Percentiles rank a stretch among this genome's conserved stretches.
phyloP scores from a whole-genome alignment of 1,140 invertebrate genomes.

The Coelopa frigida region DNA sequence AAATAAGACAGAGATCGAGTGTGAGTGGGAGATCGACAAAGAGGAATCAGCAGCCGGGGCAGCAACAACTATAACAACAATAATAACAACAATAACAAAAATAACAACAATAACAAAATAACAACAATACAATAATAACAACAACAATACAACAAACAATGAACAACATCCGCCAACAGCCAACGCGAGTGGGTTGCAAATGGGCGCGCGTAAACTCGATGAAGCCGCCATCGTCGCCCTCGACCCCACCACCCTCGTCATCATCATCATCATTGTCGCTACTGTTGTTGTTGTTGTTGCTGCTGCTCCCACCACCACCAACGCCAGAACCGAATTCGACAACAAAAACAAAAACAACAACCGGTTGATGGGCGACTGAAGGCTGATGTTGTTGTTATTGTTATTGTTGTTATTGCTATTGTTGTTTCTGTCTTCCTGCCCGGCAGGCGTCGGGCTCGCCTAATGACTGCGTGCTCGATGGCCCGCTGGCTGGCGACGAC shows the following conservation, averaged over 20 bases:
- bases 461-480: no score
- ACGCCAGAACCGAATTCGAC: no score
- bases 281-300: conserved; percentile 4
- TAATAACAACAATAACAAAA: background rate
- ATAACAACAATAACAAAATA: conserved; percentile 6
- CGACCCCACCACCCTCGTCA: background rate
- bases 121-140: conserved; percentile 1
- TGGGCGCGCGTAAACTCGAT: conserved; percentile 41
- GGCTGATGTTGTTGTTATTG: no score
- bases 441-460: no score
- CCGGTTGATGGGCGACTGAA: background rate
- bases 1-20: no score
- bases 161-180: conserved; percentile 1
- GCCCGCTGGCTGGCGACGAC: no score
- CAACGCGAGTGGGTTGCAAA: conserved; percentile 40
- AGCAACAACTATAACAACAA: conserved; percentile 3
- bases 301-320: background rate
- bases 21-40: conserved; percentile 6
- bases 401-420: no score
- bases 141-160: background rate
- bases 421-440: no score
- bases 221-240: conserved; percentile 11
- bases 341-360: conserved; percentile 1
- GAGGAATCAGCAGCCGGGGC: conserved; percentile 5
- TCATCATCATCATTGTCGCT: background rate